A percentile compares a stretch with the other conserved stretches of the same genome.
These are phyloP conservation scores for Pilophorus perplexus DNA, from an alignment of 2,888 invertebrate genomes.

Conservation along the genomic window DNA sequence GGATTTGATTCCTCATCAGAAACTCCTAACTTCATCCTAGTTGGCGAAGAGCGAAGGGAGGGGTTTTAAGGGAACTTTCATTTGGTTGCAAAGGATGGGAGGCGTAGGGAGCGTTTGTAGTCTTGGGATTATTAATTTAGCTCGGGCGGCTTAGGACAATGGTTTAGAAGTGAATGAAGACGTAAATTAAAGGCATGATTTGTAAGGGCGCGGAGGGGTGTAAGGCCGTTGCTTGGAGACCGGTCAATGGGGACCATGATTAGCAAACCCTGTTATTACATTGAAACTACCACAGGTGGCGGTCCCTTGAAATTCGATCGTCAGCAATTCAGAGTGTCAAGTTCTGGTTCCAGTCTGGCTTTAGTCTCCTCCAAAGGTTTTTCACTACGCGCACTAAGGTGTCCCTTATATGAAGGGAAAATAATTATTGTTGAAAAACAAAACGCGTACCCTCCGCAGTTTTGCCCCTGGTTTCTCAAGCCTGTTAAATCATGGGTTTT, in stretches of 20 bases:
- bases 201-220: neutral
- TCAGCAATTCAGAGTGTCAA: no score
- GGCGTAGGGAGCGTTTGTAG: neutral
- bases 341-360: no score
- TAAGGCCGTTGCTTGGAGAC: constrained; percentile 10
- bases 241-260: constrained; percentile 4
- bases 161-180: constrained; percentile 13
- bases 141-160: constrained; percentile 14
- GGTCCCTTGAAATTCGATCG: constrained; percentile 9
- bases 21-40: constrained; percentile 10
- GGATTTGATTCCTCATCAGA: constrained; percentile 17
- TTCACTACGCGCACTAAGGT: no score
- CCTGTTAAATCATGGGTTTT: no score
- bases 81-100: neutral
- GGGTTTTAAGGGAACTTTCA: constrained; percentile 2
- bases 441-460: no score
- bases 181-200: constrained; percentile 25
- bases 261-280: constrained; percentile 10
- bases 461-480: no score
- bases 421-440: no score
- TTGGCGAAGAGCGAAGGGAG: neutral
- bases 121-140: constrained; percentile 28
- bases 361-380: no score
- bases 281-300: constrained; percentile 20
- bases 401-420: no score